phyloP scores from a whole-genome alignment of 2,797 vertebrate species.

The Mormyrus proboscirostris region DNA sequence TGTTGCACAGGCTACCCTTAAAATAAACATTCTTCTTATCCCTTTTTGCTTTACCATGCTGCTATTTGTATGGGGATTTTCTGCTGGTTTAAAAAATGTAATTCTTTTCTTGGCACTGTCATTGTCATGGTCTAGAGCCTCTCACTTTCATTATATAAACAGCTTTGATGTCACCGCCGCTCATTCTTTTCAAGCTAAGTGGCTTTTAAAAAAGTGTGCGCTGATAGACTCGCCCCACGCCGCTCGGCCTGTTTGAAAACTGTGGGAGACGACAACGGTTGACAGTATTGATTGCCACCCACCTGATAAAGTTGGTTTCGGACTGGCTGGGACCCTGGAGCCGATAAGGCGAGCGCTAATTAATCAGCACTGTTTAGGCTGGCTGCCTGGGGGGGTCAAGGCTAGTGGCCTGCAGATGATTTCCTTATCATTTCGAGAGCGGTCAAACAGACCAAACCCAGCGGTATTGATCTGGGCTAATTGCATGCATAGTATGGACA shows the following conservation, averaged over 20 bases:
- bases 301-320: slow-evolving; percentile 27
- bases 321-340: slow-evolving; percentile 26
- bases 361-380: slow-evolving; percentile 37
- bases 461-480: slow-evolving; percentile 45
- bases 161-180: slow-evolving; percentile 57
- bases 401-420: slow-evolving; percentile 40
- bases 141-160: slow-evolving; percentile 64
- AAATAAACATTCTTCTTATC: slow-evolving; percentile 58
- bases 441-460: slow-evolving; percentile 44
- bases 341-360: slow-evolving; percentile 39
- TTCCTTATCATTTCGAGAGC: slow-evolving; percentile 44
- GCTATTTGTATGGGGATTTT: slow-evolving; percentile 18
- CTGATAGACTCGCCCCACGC: slow-evolving; percentile 13
- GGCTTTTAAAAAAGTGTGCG: slow-evolving; percentile 52
- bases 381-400: slow-evolving; percentile 28
- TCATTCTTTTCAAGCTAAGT: slow-evolving; percentile 56
- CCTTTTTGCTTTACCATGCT: slow-evolving; percentile 4
- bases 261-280: slow-evolving; percentile 25
- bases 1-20: slow-evolving; percentile 54
- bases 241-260: slow-evolving; percentile 15
- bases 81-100: slow-evolving; percentile 47
- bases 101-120: slow-evolving; percentile 55
- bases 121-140: slow-evolving; percentile 53
- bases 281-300: slow-evolving; percentile 35
- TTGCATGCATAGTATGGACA: slow-evolving; percentile 45